Evolutionary conservation across 2,797 vertebrate genomes (phyloP), one percentile per base, ranked within the genome.

Genomic region (Pangasius krempfi): DNA sequence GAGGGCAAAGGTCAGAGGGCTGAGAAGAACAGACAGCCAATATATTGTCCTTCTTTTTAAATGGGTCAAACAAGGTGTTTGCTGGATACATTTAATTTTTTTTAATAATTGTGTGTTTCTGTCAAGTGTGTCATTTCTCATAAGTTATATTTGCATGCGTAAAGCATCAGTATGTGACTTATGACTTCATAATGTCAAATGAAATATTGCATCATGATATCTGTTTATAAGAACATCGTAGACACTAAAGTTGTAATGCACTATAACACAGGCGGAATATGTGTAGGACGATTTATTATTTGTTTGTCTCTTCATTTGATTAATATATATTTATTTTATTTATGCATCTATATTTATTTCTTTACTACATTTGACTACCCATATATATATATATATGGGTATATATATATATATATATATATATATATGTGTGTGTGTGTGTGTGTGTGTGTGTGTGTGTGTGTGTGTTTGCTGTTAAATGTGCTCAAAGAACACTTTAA

Each of bases 1-100:
- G 96, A 94, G 96, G 96, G 97, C 96, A 97, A 95, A 97, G 96
- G 96, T 97, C 95, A 94, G 94, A 93, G 94, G 94, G 94, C 95
- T 93, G 95, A 94, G 94, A 95, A 95, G 91, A 95, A 94, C 94
- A 93, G 93, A 94, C 92, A 95, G 94, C 92, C 95, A 96, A 93
- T 97, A 95, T 97, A 97, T 96, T 96, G 94, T 95, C 93, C 91
- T 95, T 94, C 93, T 96, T 95, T 95, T 92, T 90, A 92, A 91
- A 93, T 82, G 80, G 37, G 37, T 10, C 22, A 44, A 62, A 82
- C 58, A 94, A 1, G 22, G 27, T 68, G 62, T 13, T 50, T n/a
- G 3, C 9, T 68, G 62, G 82, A 33, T 2, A 7, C 18, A 33
- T 70, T 44, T 0, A 2, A 33, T 2, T 62, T 2, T 62, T 2